Evolutionary conservation across 2,888 invertebrate genomes (phyloP).

Genomic region (Rhaphigaster nebulosa): DNA sequence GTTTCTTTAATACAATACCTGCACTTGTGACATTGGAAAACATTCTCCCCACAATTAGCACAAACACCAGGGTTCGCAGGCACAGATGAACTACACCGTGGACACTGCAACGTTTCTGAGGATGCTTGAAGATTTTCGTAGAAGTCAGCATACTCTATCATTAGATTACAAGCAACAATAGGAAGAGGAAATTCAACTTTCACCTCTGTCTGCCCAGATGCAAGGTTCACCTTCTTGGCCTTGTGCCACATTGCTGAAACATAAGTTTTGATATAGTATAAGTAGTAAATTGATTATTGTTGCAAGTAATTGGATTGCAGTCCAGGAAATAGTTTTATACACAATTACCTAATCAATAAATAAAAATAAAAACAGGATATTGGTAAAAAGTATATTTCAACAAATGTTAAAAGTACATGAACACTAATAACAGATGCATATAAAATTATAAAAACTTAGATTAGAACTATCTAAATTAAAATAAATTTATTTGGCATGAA

Average conservation of each 20-base stretch:
- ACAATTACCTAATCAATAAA: neutral
- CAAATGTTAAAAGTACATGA: neutral
- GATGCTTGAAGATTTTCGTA: constrained; percentile 95
- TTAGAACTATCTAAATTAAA: too few relatives aligned
- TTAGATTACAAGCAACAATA: constrained; percentile 96
- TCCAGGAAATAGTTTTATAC: neutral
- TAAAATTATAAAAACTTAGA: too few relatives aligned
- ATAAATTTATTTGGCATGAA: too few relatives aligned
- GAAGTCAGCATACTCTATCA: constrained; percentile 98
- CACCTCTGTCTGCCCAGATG: constrained; percentile 93
- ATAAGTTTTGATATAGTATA: neutral
- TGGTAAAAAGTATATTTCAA: neutral
- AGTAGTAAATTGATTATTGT: neutral
- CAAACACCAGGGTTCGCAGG: constrained; percentile 98
- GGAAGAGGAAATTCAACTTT: constrained; percentile 97
- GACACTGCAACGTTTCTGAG: constrained; percentile 94
- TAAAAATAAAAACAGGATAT: neutral
- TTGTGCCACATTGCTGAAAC: constrained; percentile 91
- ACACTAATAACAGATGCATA: too few relatives aligned
- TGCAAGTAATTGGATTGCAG: neutral
- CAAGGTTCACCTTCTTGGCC: constrained; percentile 91
- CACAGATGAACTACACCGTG: constrained; percentile 95
- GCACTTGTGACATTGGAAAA: constrained; percentile 99
- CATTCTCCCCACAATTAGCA: constrained; percentile 97
- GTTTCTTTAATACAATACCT: constrained; percentile 71